phyloP scores from a whole-genome alignment of 2,888 invertebrate species.

The Hirtodrosophila alboralis region DNA sequence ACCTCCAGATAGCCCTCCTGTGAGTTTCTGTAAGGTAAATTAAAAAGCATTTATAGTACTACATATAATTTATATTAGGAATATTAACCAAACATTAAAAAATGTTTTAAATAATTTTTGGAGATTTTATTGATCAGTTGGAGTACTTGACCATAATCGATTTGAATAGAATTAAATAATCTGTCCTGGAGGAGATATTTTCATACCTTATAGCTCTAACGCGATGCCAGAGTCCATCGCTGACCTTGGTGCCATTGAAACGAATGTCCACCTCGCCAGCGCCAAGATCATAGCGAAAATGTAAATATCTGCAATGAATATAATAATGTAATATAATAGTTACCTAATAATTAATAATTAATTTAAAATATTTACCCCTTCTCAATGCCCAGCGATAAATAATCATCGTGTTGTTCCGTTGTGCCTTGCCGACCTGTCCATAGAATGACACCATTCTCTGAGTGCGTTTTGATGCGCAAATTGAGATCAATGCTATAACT shows the following conservation, averaged over 20 bases:
- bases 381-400: constrained; percentile 93
- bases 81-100: too few species aligned
- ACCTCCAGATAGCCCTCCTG: constrained; percentile 94
- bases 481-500: constrained; percentile 94
- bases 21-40: constrained; percentile 87
- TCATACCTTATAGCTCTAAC: constrained; percentile 89
- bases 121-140: too few species aligned
- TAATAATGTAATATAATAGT: constrained; percentile 3
- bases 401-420: constrained; percentile 87
- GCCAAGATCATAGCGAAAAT: constrained; percentile 92
- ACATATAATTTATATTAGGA: too few species aligned
- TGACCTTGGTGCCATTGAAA: constrained; percentile 93
- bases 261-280: constrained; percentile 93
- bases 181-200: too few species aligned
- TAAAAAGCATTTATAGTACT: too few species aligned
- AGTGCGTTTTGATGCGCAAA: constrained; percentile 91
- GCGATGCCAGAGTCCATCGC: constrained; percentile 94
- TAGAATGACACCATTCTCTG: constrained; percentile 90
- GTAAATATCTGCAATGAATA: constrained; percentile 82
- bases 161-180: too few species aligned
- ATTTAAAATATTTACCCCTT: constrained; percentile 86
- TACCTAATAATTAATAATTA: too few species aligned
- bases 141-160: too few species aligned
- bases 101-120: too few species aligned
- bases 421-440: constrained; percentile 91